These are phyloP conservation scores for Tragelaphus scriptus DNA, from an alignment of 2,113 vertebrate species.

Conservation along the genomic window DNA sequence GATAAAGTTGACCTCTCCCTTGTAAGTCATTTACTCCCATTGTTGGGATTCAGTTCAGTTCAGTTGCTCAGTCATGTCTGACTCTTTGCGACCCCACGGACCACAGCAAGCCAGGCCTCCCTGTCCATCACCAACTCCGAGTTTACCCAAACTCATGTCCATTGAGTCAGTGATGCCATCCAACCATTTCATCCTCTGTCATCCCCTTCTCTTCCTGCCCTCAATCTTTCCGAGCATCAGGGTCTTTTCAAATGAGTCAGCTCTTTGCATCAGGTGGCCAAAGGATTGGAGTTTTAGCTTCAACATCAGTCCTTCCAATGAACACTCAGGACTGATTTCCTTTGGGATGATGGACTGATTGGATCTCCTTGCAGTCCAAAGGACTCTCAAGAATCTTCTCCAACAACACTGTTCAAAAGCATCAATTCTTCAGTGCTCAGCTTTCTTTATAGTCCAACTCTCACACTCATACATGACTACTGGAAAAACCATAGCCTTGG, in stretches of 20 bases:
- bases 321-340: neutral
- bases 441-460: neutral
- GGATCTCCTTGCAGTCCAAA: neutral
- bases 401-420: neutral
- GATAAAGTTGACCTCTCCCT: neutral
- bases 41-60: neutral
- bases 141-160: neutral
- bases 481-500: neutral
- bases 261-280: neutral
- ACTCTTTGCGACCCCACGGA: rapidly evolving
- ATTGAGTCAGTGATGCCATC: neutral
- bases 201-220: neutral
- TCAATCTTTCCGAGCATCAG: neutral
- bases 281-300: neutral
- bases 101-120: neutral
- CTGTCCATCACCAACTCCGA: neutral
- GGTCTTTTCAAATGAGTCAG: neutral
- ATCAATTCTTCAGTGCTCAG: neutral
- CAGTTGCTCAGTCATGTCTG: neutral
- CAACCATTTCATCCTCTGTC: neutral
- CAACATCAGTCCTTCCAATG: neutral
- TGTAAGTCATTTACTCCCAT: neutral
- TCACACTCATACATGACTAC: neutral
- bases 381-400: neutral
- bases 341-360: neutral